Base-by-base conservation (phyloP, 2,113 vertebrate genomes). In the Thomomys bottae region DNA sequence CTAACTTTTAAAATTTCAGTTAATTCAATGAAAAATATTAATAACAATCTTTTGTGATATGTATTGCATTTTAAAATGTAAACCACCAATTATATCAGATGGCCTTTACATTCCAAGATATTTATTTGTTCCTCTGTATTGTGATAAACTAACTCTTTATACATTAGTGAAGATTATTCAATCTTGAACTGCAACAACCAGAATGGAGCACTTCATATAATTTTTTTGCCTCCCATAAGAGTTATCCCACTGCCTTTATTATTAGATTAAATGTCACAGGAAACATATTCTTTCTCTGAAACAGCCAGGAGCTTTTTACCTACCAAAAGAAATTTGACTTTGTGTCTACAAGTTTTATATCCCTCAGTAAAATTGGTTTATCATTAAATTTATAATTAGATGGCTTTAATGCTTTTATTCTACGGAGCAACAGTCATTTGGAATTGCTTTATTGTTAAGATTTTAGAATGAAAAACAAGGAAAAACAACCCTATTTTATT, bases 21-120 rank as follows among this genome's bases (percentile, higher is more conserved):
- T 94, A 96, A 90, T 73, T 77, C 88, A 87, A 96, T 80, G 0
- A 45, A 96, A 95, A 96, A 94, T 96, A 88, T 59, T 61, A 76
- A 11, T 80, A 95, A 57, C 66, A 76, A 67, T 90, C 88, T 96
- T 15, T 91, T 95, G 18, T 72, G 10, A 85, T 87, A 11, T 92
- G 10, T 12, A 84, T 84, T 72, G 68, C 34, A 59, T 84, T 67
- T 80, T 24, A 80, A 42, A 96, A 20, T 78, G 71, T 26, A 93
- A 96, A 84, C 59, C 87, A 87, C 9, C 20, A 95, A 90, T 94
- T 87, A 90, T 67, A 95, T 87, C 72, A 24, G 91, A 91, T 86
- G 84, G 2, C 15, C 4, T 63, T 90, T 68, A 30, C 38, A 79
- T 71, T 75, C 30, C n/a, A 75, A 83, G 78, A 40, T 75, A 9